These are phyloP conservation scores for Pelochelys cantorii DNA, from an alignment of 2,797 vertebrate genomes.

Conservation along the genomic window DNA sequence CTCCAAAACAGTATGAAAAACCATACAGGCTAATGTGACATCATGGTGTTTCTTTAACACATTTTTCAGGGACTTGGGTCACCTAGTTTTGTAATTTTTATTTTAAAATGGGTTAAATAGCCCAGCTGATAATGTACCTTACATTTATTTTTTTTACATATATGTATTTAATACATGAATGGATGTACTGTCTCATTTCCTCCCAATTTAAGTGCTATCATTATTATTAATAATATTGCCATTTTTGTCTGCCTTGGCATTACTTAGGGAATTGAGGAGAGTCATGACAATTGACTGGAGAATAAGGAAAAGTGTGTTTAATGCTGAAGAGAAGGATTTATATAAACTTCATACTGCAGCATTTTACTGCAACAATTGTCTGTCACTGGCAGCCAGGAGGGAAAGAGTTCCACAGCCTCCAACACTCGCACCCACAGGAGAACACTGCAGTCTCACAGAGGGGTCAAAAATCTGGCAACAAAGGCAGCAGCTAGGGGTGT, in stretches of 20 bases:
- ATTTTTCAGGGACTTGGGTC: conserved; percentile 7
- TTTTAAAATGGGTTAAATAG: neutral
- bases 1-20: neutral
- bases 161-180: neutral
- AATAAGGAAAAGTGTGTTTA: neutral
- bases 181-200: neutral
- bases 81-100: conserved; percentile 13
- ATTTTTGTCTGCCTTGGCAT: neutral
- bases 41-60: neutral
- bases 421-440: neutral
- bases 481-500: neutral
- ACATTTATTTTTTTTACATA: neutral
- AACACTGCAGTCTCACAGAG: neutral
- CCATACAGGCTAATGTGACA: neutral
- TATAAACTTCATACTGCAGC: neutral
- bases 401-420: neutral
- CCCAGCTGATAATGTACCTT: neutral
- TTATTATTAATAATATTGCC: conserved; percentile 22
- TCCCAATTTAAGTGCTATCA: neutral
- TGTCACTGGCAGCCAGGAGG: neutral
- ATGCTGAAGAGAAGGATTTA: neutral
- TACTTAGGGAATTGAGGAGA: neutral
- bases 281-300: neutral
- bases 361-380: neutral
- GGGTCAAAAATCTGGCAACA: neutral